A percentile compares a stretch with the other conserved stretches of the same genome.
phyloP scores from a whole-genome alignment of 2,888 invertebrate species.

The Leucoma salicis region DNA sequence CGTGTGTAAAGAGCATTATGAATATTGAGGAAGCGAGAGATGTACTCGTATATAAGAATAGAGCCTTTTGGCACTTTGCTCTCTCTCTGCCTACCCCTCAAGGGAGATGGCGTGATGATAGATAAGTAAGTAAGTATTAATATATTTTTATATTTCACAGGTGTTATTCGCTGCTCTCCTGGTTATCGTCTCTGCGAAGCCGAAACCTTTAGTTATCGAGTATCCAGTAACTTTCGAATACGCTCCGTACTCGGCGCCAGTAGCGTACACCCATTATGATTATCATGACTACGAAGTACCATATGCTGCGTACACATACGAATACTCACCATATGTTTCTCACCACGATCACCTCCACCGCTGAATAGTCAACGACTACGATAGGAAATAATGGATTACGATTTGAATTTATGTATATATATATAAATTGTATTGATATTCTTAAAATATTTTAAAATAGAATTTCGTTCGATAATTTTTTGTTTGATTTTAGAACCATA shows the following conservation, averaged over 20 bases:
- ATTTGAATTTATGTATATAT: background rate
- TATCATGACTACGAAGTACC: slow-evolving; percentile 6
- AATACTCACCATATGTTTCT: slow-evolving; percentile 5
- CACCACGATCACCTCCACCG: slow-evolving; percentile 6
- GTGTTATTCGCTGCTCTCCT: slow-evolving; percentile 6
- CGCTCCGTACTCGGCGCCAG: slow-evolving; percentile 6
- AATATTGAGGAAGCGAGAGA: no score
- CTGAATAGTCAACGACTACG: background rate
- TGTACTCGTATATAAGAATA: no score
- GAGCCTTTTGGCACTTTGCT: no score
- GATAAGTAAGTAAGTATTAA: background rate
- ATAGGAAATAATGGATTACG: background rate
- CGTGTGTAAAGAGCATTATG: no score
- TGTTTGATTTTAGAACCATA: background rate
- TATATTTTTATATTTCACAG: background rate
- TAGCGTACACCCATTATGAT: slow-evolving; percentile 6
- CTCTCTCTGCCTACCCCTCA: no score
- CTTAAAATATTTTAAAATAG: background rate
- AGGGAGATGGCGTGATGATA: no score
- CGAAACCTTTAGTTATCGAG: slow-evolving; percentile 8
- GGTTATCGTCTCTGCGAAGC: slow-evolving; percentile 6
- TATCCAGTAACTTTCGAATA: slow-evolving; percentile 8
- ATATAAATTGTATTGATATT: background rate
- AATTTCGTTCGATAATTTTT: background rate
- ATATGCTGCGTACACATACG: slow-evolving; percentile 5